These are phyloP conservation scores for Sebastes fasciatus DNA, from an alignment of 2,113 vertebrate species.

Conservation along the genomic window DNA sequence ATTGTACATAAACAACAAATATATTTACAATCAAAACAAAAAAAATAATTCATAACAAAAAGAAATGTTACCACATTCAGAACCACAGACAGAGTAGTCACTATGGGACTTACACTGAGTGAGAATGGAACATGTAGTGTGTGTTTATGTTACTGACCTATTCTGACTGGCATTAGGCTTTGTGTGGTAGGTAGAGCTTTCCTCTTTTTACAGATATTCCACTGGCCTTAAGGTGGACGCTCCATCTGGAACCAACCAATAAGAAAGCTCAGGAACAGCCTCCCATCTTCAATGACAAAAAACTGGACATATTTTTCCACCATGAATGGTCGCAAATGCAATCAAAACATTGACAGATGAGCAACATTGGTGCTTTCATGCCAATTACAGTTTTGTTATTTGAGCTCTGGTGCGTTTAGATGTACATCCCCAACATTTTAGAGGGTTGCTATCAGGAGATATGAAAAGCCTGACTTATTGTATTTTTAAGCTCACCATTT, in stretches of 20 bases:
- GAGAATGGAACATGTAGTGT: constrained; percentile 54
- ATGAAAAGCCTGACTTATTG: neutral
- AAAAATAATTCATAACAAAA: constrained; percentile 42
- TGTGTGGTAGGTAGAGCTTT: neutral
- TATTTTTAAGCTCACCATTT: neutral
- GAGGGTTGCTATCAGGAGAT: too few relatives aligned
- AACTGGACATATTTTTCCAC: neutral
- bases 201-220: neutral
- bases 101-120: constrained; percentile 10
- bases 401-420: neutral
- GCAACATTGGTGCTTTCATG: neutral
- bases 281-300: constrained; percentile 46
- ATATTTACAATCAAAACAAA: constrained; percentile 77
- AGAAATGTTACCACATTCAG: constrained; percentile 64
- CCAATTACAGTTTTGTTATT: neutral
- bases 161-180: neutral
- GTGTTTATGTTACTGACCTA: constrained; percentile 38
- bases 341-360: neutral
- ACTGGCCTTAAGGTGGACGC: constrained; percentile 20
- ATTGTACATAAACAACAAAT: constrained; percentile 68
- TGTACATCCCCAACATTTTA: neutral
- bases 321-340: neutral
- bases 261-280: constrained; percentile 32
- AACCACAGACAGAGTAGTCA: constrained; percentile 51
- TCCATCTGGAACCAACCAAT: neutral